These are phyloP conservation scores for Onychostoma macrolepis DNA, from an alignment of 2,113 vertebrate genomes.

Conservation along the genomic window DNA sequence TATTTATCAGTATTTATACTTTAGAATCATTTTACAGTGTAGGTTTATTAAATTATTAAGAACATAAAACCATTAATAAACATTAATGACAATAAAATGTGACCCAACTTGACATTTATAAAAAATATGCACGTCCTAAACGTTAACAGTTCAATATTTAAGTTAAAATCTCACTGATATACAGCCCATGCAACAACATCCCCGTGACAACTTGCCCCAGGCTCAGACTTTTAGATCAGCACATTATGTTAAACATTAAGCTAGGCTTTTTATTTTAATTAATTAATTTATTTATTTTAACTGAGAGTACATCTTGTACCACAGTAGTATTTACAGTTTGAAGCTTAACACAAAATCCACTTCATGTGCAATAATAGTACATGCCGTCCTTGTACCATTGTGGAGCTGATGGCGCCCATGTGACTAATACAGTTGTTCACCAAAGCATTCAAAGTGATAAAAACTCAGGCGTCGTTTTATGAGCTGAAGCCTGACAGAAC, in stretches of 20 bases:
- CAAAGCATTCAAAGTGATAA: slow-evolving; percentile 61
- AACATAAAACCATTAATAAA: not conserved
- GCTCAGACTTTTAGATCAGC: not conserved
- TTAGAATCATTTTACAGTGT: no score
- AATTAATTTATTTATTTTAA: no score
- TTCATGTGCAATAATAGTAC: slow-evolving; percentile 9
- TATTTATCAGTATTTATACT: no score
- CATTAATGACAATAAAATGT: not conserved
- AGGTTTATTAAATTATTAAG: no score
- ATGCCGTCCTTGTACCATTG: not conserved
- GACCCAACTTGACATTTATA: not conserved
- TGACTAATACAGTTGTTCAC: slow-evolving; percentile 65
- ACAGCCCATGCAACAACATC: not conserved
- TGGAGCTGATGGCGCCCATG: not conserved
- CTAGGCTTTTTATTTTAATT: no score
- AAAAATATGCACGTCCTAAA: not conserved
- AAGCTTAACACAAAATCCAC: not conserved
- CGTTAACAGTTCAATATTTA: not conserved
- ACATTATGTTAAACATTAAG: not conserved
- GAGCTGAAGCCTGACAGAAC: slow-evolving; percentile 61
- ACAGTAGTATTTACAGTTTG: not conserved
- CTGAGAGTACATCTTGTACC: not conserved
- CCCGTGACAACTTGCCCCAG: not conserved
- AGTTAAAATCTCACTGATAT: not conserved
- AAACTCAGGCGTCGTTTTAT: slow-evolving; percentile 49